Percentiles rank a stretch among this genome's conserved stretches.
Evolutionary conservation across 2,113 vertebrate species (phyloP).

Genomic region (Oryzias javanicus): DNA sequence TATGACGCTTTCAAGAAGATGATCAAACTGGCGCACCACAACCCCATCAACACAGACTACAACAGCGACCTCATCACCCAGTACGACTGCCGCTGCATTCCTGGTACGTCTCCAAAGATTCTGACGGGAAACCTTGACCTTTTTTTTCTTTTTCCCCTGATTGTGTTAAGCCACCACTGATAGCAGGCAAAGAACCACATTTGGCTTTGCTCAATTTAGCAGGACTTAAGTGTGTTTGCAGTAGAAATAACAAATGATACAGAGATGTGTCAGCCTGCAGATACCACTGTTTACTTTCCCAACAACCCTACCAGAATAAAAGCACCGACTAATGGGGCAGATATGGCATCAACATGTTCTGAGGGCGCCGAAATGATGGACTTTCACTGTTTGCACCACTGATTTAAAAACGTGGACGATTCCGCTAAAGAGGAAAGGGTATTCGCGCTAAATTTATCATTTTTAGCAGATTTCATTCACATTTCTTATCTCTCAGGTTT

Average conservation of each 20-base stretch:
- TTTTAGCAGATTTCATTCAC: too few species aligned
- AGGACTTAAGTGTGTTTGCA: slow-evolving; percentile 15
- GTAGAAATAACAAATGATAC: slow-evolving; percentile 36
- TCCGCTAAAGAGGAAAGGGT: too few species aligned
- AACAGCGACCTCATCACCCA: slow-evolving; percentile 80
- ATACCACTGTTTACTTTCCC: slow-evolving; percentile 51
- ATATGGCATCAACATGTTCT: background rate
- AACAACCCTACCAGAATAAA: slow-evolving; percentile 22
- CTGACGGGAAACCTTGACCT: background rate
- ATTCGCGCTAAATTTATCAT: too few species aligned
- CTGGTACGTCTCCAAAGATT: slow-evolving; percentile 23
- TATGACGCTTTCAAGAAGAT: slow-evolving; percentile 99
- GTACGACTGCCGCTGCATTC: slow-evolving; percentile 84
- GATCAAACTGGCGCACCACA: slow-evolving; percentile 89
- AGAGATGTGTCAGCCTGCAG: slow-evolving; percentile 14
- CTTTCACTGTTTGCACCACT: too few species aligned
- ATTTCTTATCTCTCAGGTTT: too few species aligned
- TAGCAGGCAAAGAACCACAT: background rate
- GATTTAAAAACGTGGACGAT: too few species aligned
- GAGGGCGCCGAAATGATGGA: too few species aligned
- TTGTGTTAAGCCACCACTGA: background rate
- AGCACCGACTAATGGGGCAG: slow-evolving; percentile 1
- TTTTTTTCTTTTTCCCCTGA: background rate
- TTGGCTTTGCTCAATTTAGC: slow-evolving; percentile 9
- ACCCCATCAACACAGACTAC: slow-evolving; percentile 85